Evolutionary conservation across 2,888 invertebrate genomes (phyloP).

Genomic region (Philopedon plagiatum): DNA sequence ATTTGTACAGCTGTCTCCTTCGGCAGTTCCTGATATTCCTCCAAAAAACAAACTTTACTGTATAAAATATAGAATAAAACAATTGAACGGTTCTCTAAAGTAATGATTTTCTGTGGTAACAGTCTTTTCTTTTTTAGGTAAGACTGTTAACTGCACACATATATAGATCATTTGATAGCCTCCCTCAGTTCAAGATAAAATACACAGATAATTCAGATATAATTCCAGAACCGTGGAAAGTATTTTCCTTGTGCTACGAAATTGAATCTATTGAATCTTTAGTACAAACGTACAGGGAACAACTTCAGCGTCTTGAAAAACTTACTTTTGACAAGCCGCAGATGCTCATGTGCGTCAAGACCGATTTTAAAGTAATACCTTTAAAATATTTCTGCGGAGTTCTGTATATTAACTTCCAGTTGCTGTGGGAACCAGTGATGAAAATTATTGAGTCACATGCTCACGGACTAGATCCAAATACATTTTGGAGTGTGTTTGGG

Average conservation of each 20-base stretch:
- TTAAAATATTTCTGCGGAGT: conserved; percentile 86
- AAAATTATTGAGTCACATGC: conserved; percentile 85
- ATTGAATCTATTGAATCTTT: conserved; percentile 81
- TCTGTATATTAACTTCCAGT: conserved; percentile 88
- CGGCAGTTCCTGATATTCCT: too few species aligned
- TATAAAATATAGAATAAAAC: too few species aligned
- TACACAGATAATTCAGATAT: conserved; percentile 62
- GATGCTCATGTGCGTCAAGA: conserved; percentile 70
- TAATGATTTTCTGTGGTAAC: conserved; percentile 4
- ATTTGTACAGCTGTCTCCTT: too few species aligned
- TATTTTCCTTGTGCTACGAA: conserved; percentile 79
- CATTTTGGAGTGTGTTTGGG: conserved; percentile 83
- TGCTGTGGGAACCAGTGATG: conserved; percentile 89
- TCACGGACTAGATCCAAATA: conserved; percentile 71
- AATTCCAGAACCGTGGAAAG: conserved; percentile 69
- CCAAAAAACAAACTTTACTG: too few species aligned
- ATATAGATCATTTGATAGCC: conserved; percentile 77
- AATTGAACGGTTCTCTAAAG: too few species aligned
- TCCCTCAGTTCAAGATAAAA: conserved; percentile 70
- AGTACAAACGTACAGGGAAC: conserved; percentile 86
- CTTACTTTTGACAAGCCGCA: conserved; percentile 77
- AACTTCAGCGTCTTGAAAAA: conserved; percentile 81
- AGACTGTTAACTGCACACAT: conserved; percentile 82
- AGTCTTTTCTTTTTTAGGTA: conserved; percentile 68
- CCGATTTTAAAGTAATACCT: conserved; percentile 76